These are phyloP conservation scores for human (Homo sapiens) DNA, from an alignment of 2,113 vertebrate species.

Conservation along the genomic window GRCh38 chr6:130745501-130746000, in stretches of 20 bases:
- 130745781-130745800: not conserved
- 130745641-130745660: not conserved
- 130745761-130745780: not conserved
- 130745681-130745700: not conserved
- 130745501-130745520: not conserved
- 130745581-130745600: constrained; percentile 5
- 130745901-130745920: not conserved
- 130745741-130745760: not conserved
- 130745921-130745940: not conserved
- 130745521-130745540: not conserved
- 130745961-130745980: too few relatives aligned
- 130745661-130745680: not conserved
- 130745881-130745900: not conserved
- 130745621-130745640: not conserved
- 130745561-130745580: not conserved
- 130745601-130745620: constrained; percentile 34
- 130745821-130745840: not conserved
- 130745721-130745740: not conserved
- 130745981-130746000: too few relatives aligned
- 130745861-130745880: not conserved
- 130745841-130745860: not conserved
- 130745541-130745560: constrained; percentile 43
- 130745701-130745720: not conserved
- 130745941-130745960: not conserved
- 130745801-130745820: not conserved